These are phyloP conservation scores for Campylomormyrus tamandua DNA, from an alignment of 2,113 vertebrate species.

Conservation along the genomic window DNA sequence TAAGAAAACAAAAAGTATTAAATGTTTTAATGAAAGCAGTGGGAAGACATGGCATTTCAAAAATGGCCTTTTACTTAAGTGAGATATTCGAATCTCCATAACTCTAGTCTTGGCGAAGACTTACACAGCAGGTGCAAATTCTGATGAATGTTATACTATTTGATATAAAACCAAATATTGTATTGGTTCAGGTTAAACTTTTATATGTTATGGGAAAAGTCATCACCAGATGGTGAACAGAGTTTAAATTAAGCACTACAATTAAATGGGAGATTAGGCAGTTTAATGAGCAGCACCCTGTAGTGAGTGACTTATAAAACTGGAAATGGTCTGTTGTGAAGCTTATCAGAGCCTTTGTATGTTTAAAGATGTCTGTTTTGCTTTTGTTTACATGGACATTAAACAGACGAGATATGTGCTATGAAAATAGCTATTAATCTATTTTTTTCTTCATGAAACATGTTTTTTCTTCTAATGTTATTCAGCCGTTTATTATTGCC, in stretches of 20 bases:
- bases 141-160: neutral
- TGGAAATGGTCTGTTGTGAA: neutral
- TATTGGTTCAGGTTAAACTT: neutral
- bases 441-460: neutral
- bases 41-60: neutral
- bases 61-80: neutral
- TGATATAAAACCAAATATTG: neutral
- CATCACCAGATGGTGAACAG: neutral
- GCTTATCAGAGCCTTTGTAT: neutral
- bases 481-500: neutral
- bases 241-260: neutral
- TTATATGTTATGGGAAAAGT: neutral
- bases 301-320: neutral
- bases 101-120: neutral
- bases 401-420: neutral
- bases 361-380: neutral
- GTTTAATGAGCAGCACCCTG: neutral
- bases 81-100: neutral
- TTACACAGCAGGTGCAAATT: neutral
- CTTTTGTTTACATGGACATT: neutral
- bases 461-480: neutral
- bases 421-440: neutral
- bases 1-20: neutral
- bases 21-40: neutral
- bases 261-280: slow-evolving; percentile 7